phyloP scores from a whole-genome alignment of 92 coral and sea anemone genomes.

The Plumapathes pennacea region DNA sequence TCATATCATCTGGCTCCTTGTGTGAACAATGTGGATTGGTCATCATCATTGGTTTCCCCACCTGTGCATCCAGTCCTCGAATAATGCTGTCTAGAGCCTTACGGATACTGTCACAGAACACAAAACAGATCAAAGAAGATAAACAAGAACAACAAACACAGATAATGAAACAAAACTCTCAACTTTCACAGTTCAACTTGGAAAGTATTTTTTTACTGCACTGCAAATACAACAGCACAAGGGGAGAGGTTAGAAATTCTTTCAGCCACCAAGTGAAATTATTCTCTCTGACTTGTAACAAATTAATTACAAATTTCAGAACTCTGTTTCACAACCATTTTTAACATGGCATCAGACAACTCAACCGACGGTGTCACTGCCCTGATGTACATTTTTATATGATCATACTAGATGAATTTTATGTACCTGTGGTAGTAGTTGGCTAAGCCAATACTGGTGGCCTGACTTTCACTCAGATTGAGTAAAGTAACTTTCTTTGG shows the following conservation, averaged over 20 bases:
- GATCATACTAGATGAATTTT: too few relatives aligned
- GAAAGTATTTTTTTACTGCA: not conserved
- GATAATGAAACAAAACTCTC: not conserved
- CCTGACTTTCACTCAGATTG: conserved; percentile 91
- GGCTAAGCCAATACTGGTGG: conserved; percentile 89
- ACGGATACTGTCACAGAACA: conserved; percentile 59
- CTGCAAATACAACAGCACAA: not conserved
- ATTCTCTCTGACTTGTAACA: too few relatives aligned
- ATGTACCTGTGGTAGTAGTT: conserved; percentile 98
- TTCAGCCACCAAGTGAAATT: too few relatives aligned
- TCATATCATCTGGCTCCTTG: conserved; percentile 94
- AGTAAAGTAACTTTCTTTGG: conserved; percentile 81
- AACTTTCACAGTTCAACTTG: not conserved
- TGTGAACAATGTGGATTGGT: conserved; percentile 89
- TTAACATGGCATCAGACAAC: too few relatives aligned
- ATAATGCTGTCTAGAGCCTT: conserved; percentile 89
- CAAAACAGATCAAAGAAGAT: not conserved
- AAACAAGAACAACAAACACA: not conserved
- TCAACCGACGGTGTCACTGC: too few relatives aligned
- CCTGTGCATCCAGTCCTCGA: conserved; percentile 83
- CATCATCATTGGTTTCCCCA: conserved; percentile 94
- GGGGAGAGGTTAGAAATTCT: too few relatives aligned
- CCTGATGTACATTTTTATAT: too few relatives aligned
- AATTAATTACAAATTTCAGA: too few relatives aligned
- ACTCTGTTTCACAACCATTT: too few relatives aligned